Conservation (phyloP, 2,797 vertebrate genomes). For the Dipus sagitta region DNA sequence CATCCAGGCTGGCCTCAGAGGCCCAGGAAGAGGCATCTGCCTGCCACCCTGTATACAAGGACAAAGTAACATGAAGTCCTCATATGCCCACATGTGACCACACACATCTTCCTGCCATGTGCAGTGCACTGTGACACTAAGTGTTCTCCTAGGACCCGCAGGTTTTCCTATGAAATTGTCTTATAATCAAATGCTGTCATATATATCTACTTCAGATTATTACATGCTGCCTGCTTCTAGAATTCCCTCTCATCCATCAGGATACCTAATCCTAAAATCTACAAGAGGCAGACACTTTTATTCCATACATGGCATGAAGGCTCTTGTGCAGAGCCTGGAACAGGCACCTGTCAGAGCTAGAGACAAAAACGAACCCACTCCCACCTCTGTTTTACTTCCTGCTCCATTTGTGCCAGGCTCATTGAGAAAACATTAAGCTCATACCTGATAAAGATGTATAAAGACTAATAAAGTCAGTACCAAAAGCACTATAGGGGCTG, state of each 20-base stretch:
- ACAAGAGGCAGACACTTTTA: neutral
- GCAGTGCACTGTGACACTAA: fast-evolving
- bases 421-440: neutral
- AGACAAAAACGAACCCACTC: neutral
- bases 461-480: neutral
- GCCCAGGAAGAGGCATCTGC: neutral
- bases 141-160: neutral
- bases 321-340: neutral
- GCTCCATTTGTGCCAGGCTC: neutral
- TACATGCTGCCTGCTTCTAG: neutral
- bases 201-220: neutral
- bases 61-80: fast-evolving
- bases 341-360: neutral
- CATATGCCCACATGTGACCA: no score
- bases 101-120: fast-evolving
- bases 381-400: neutral
- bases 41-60: neutral
- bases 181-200: neutral
- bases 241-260: neutral
- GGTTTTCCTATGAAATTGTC: neutral
- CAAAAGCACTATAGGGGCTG: neutral
- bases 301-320: neutral
- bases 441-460: neutral
- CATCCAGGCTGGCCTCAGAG: neutral
- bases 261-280: neutral